Base-by-base conservation (phyloP, 2,113 vertebrate genomes). In the Thunnus maccoyii region DNA sequence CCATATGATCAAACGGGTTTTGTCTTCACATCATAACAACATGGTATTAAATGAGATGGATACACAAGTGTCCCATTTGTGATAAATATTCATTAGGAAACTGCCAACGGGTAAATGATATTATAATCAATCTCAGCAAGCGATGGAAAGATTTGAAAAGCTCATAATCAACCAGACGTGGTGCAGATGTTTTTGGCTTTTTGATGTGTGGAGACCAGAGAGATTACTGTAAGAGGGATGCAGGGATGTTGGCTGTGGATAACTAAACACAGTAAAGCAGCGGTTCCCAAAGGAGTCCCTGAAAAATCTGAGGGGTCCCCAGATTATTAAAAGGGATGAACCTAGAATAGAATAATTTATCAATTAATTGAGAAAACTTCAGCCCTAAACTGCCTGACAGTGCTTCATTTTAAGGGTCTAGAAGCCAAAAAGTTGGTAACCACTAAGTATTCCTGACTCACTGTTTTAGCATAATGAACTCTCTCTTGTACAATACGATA, bases 81-180 rank as follows among this genome's bases (percentile, higher is more conserved):
- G 48, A 82, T 67, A 50, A 51, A 76, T 79, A 76, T 54, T 76
- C 57, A 82, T 85, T 69, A 73, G 22, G 51, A 79, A 54, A 41
- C 66, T 76, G 78, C 55, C 65, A 30, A 66, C 16, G 44, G 5
- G 22, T 71, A 51, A 57, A 72, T 67, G n/a, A 57, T 63, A 48
- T 74, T 63, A 46, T 68, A 73, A 85, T 82, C 57, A 75, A 27
- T 82, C 58, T 78, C 48, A 57, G 56, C 44, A 2, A 30, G 61
- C 44, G 78, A 56, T 58, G 62, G 65, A 30, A 57, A 47, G 63
- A 62, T 30, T 54, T 50, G 6, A 57, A 54, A 64, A 64, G 20
- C 51, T 56, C 51, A 44, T 44, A 64, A 68, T 54, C 50, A 51
- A 32, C 36, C 36, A 54, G 14, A 57, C 5, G 18, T 36, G 60